Evolutionary conservation across 1,140 invertebrate species (phyloP).

Genomic region (Neomicropteryx cornuta): DNA sequence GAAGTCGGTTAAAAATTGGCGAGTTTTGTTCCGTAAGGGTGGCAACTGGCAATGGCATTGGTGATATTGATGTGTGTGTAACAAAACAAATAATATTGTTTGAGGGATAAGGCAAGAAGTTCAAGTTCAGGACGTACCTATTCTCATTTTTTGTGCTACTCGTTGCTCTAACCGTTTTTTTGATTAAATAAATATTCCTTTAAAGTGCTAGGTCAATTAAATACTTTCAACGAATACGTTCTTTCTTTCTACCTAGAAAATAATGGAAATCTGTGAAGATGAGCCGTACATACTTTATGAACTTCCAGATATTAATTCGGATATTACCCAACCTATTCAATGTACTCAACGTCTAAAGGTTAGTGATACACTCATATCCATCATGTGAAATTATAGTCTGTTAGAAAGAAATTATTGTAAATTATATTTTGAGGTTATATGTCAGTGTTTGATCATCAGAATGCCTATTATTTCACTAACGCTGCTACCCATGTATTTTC

Average conservation of each 20-base stretch:
- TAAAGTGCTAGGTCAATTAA: no score
- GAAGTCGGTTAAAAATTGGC: no score
- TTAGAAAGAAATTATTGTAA: not conserved
- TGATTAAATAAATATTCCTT: no score
- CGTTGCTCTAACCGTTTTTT: no score
- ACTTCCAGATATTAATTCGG: slow-evolving; percentile 29
- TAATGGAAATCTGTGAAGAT: slow-evolving; percentile 10
- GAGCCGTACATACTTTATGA: slow-evolving; percentile 29
- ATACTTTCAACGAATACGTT: not conserved
- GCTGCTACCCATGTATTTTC: not conserved
- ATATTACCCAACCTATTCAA: slow-evolving; percentile 29
- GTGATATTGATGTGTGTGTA: no score
- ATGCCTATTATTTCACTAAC: not conserved
- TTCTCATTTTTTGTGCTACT: no score
- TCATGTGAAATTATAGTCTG: not conserved
- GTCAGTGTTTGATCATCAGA: not conserved
- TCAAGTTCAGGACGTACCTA: no score
- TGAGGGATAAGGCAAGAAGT: no score
- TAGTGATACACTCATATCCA: slow-evolving; percentile 12
- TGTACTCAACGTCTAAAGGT: slow-evolving; percentile 37
- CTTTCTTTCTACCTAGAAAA: not conserved
- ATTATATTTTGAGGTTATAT: slow-evolving; percentile 2
- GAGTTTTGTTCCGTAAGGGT: not conserved
- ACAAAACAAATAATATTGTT: no score
- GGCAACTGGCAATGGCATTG: slow-evolving; percentile 2